phyloP scores from a whole-genome alignment of 1,140 invertebrate genomes.

The Bombus confusus region DNA sequence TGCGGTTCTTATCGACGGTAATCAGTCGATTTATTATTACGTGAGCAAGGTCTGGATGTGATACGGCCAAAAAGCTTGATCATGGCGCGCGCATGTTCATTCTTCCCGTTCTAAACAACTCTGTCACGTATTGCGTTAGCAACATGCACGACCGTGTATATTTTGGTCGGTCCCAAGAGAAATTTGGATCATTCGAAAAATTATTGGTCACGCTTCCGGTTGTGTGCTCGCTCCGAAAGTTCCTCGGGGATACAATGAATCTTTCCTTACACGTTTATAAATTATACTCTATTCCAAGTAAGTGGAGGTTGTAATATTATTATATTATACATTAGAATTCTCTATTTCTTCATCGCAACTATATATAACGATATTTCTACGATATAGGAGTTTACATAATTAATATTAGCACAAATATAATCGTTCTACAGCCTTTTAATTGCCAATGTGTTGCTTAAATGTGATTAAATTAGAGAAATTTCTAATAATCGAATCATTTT shows the following conservation, averaged over 20 bases:
- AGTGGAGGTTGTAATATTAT: neutral
- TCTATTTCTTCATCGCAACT: neutral
- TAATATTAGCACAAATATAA: neutral
- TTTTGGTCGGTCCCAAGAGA: constrained; percentile 45
- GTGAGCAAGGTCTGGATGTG: constrained; percentile 56
- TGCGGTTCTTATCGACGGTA: constrained; percentile 79
- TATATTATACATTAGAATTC: neutral
- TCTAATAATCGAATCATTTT: neutral
- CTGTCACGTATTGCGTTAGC: constrained; percentile 63
- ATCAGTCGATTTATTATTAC: constrained; percentile 78
- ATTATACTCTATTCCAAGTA: neutral
- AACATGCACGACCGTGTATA: constrained; percentile 60
- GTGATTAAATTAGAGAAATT: neutral
- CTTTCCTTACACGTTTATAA: neutral
- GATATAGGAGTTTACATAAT: neutral
- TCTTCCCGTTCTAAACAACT: constrained; percentile 62
- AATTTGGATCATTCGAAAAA: constrained; percentile 55
- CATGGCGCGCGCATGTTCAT: constrained; percentile 48
- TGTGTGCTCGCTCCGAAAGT: neutral
- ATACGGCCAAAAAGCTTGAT: constrained; percentile 62
- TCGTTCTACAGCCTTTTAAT: neutral
- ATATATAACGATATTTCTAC: neutral
- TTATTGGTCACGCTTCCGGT: constrained; percentile 25
- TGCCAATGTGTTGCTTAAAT: neutral
- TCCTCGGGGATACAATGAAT: constrained; percentile 4